Evolutionary conservation across 2,888 invertebrate species (phyloP).

Genomic region (Chrysomela aeneicollis): DNA sequence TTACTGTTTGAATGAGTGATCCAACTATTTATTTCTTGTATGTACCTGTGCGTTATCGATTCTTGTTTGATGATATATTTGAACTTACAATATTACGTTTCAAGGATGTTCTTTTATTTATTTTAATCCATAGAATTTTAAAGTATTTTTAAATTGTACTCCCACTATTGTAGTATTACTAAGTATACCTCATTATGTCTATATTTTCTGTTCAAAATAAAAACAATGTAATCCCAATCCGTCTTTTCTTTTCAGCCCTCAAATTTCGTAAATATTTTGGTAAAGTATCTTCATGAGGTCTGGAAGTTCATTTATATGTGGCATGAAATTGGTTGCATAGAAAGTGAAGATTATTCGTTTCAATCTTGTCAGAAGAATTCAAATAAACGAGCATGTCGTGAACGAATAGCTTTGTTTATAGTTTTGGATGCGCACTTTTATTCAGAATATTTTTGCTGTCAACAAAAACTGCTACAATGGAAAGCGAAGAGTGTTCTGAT

Average conservation of each 20-base stretch:
- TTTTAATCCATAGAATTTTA: constrained; percentile 32
- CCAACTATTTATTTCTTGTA: constrained; percentile 45
- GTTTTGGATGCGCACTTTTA: too few species aligned
- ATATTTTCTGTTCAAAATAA: constrained; percentile 55
- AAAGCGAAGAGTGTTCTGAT: too few species aligned
- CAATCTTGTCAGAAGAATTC: too few species aligned
- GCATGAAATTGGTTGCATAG: too few species aligned
- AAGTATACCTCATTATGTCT: constrained; percentile 56
- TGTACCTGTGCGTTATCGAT: constrained; percentile 41
- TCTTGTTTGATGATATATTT: constrained; percentile 34
- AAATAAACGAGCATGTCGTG: too few species aligned
- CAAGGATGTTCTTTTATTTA: constrained; percentile 29
- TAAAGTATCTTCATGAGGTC: too few species aligned
- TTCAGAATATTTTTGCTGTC: too few species aligned
- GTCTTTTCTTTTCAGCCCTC: neutral
- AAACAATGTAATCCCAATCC: constrained; percentile 27
- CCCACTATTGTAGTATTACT: constrained; percentile 55
- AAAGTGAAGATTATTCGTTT: too few species aligned
- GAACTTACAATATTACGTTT: constrained; percentile 26
- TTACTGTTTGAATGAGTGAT: constrained; percentile 37
- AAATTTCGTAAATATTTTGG: neutral
- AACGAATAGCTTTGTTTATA: too few species aligned
- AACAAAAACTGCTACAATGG: too few species aligned
- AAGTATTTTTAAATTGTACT: constrained; percentile 42
- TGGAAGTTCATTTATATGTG: too few species aligned